Percentiles rank a stretch among this genome's conserved stretches.
Conservation (phyloP, 2,113 vertebrate genomes). For the Ahaetulla prasina region DNA sequence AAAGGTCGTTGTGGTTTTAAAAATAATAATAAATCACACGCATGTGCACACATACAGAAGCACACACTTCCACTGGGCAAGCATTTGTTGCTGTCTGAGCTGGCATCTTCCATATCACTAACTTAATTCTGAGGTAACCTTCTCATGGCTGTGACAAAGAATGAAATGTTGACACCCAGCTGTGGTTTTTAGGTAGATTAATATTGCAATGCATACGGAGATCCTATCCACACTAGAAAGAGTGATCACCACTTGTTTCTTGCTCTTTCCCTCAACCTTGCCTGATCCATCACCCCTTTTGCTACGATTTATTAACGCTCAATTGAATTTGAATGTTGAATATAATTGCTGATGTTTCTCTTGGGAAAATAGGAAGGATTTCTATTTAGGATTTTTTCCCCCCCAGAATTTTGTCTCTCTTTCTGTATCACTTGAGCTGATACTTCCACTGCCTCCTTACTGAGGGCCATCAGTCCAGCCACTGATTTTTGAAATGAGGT, state of each 20-base stretch:
- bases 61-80: not conserved
- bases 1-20: not conserved
- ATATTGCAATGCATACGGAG: not conserved
- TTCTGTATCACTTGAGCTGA: not conserved
- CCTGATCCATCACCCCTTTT: not conserved
- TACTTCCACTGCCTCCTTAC: constrained; percentile 4
- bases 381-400: constrained; percentile 20
- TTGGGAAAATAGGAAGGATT: constrained; percentile 7
- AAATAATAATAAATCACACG: not conserved
- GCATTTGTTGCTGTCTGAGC: not conserved
- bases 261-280: not conserved
- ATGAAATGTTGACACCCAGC: no score
- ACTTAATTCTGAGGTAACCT: not conserved
- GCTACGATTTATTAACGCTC: not conserved
- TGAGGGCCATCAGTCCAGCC: not conserved
- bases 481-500: not conserved
- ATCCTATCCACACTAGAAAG: not conserved
- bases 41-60: not conserved
- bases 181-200: not conserved
- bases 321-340: constrained; percentile 42
- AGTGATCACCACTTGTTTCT: not conserved
- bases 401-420: not conserved
- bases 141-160: not conserved
- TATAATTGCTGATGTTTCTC: constrained; percentile 10
- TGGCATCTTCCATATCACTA: not conserved